These are phyloP conservation scores for Eilema caniola DNA, from an alignment of 2,888 invertebrate species.

Conservation along the genomic window DNA sequence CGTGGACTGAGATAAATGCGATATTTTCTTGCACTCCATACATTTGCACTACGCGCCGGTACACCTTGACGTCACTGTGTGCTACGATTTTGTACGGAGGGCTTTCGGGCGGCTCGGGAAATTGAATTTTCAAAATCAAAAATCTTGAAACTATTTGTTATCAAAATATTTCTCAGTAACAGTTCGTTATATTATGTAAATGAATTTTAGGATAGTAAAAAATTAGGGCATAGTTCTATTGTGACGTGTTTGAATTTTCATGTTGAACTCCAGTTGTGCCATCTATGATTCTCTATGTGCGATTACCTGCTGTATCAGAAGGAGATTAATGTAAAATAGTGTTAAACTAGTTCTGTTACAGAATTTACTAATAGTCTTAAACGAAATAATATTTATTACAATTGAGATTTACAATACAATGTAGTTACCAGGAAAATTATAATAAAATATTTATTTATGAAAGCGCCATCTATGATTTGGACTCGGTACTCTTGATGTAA, in stretches of 20 bases:
- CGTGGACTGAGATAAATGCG: too few species aligned
- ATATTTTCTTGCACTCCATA: too few species aligned
- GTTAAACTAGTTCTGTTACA: background rate
- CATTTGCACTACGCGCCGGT: too few species aligned
- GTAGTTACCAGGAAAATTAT: slow-evolving; percentile 11
- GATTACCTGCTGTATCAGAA: background rate
- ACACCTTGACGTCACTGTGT: too few species aligned
- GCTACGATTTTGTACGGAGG: too few species aligned
- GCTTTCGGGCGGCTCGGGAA: too few species aligned
- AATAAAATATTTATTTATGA: background rate
- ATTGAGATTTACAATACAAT: background rate
- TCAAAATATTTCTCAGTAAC: too few species aligned
- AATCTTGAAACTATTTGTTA: too few species aligned
- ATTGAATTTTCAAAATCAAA: too few species aligned
- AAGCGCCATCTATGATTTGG: slow-evolving; percentile 19
- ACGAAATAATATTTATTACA: background rate
- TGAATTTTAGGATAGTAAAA: too few species aligned
- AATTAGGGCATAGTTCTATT: too few species aligned
- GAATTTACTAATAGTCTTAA: slow-evolving; percentile 8
- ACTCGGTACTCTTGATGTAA: background rate
- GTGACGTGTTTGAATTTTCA: background rate
- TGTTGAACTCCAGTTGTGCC: background rate
- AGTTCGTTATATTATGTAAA: too few species aligned
- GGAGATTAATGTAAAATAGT: slow-evolving; percentile 5
- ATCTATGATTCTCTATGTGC: background rate